Evolutionary conservation across 2,888 invertebrate species (phyloP), one percentile per base, ranked within the genome.

Genomic region (Polymixis lichenea): DNA sequence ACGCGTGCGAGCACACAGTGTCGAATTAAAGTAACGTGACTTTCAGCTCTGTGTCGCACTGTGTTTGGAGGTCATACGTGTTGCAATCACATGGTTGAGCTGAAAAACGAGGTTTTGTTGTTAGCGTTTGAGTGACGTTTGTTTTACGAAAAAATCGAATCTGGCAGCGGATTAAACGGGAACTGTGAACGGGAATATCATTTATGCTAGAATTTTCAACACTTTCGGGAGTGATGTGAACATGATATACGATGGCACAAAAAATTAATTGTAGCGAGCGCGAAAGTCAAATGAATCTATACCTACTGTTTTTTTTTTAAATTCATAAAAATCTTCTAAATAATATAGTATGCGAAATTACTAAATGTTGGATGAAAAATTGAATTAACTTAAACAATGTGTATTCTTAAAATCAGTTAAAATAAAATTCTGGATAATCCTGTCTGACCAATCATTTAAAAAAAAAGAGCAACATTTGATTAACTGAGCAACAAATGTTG

Each of bases 51-150:
- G 69, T 62, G 55, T 25, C 17, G 11, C 22, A 32, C 58, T 1
- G 56, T 64, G 58, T 56, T 28, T 17, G 9, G 2, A 46, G 9
- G 66, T 28, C 25, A n/a, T 28, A 8, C n/a, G 55, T 32, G 38
- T 22, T 69, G 51, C 65, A 69, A 69, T 60, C 58, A 74, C 64
- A 22, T 22, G 38, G n/a, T 2, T 28, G 38, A 51, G 28, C 22
- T 56, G 58, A 56, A 68, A 65, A 70, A 67, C 46, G 28, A 66
- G 25, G 11, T 82, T 46, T 82, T 56, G 43, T 38, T 56, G 32
- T 77, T 77, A 65, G n/a, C 58, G 25, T 82, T 55, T 78, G 84
- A 83, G 49, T 83, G 68, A 78, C 64, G 58, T 56, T 68, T 60
- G 62, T 38, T 72, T 58, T 53, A 22, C 22, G 49, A 38, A 53